Base-by-base conservation (phyloP, 2,113 vertebrate genomes). In the Pelodiscus sinensis region DNA sequence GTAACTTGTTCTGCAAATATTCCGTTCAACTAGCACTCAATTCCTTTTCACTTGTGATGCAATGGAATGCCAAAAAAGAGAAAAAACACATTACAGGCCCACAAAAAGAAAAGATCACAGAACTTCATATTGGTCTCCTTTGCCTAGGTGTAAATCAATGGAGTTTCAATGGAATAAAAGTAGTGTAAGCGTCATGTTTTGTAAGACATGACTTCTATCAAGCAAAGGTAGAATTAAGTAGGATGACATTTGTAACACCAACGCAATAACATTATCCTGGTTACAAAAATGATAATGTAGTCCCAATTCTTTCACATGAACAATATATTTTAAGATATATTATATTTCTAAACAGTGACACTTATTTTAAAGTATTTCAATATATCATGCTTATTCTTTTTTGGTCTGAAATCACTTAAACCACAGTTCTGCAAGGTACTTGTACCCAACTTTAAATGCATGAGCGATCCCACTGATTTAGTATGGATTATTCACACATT, bases 351-450 rank as follows among this genome's bases (percentile, higher is more conserved):
- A 87, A 93, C 65, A 58, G 85, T 77, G 79, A 88, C 94, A 88
- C 82, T 85, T 50, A 73, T 94, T 95, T 82, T 92, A 93, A 94
- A 90, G 31, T n/a, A 78, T 84, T 89, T 50, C 89, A 84, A 90
- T 89, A 90, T 78, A 31, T 65, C 86, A 51, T 11, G 82, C 80
- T 90, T 86, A 86, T 91, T 82, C 86, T 65, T 89, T 81, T 84
- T 92, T 44, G 89, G 57, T 73, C 82, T 91, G 91, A 95, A 95
- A 96, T 93, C 87, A 94, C 78, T 85, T 92, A 92, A 92, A 75
- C 90, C 91, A 94, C 87, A 93, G 86, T 95, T 96, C 89, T 95
- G 88, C 44, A 87, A 95, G 88, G 84, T 88, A 52, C 91, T 95
- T 90, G 82, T 90, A 88, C 88, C 83, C 87, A 55, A 91, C 91